phyloP scores from a whole-genome alignment of 35 echinoderm and acorn worm genomes.

The Heliocidaris erythrogramma region DNA sequence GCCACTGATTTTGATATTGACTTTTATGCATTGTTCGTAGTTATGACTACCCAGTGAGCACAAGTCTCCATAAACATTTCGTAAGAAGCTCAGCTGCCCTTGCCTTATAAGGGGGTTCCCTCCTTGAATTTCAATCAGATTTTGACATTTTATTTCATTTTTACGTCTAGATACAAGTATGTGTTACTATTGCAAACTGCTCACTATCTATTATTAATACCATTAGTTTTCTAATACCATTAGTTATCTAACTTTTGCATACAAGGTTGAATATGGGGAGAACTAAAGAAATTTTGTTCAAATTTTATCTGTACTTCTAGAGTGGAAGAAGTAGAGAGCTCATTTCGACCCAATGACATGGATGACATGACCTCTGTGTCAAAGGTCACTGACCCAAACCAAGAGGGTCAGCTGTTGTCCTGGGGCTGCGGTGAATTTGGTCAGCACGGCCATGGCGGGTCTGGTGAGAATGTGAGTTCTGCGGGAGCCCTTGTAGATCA shows the following conservation, averaged over 20 bases:
- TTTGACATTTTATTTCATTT: no score
- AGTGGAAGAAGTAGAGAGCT: background rate
- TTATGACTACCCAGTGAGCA: no score
- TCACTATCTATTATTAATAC: no score
- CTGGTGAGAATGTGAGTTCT: constrained; percentile 52
- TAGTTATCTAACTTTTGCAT: no score
- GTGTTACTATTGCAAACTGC: no score
- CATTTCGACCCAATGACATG: background rate
- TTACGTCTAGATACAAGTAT: no score
- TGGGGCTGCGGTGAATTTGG: constrained; percentile 97
- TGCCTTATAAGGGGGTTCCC: no score
- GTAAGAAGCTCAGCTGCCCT: no score
- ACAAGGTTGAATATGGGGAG: background rate
- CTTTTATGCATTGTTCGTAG: no score
- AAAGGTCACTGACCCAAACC: background rate
- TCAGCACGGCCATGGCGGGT: constrained; percentile 83
- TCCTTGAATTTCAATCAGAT: no score
- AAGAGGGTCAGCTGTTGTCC: constrained; percentile 53
- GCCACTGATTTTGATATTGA: background rate
- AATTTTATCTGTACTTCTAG: background rate
- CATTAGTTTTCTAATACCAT: no score
- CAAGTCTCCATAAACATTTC: no score
- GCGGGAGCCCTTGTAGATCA: constrained; percentile 14
- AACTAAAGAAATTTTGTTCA: background rate
- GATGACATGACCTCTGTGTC: constrained; percentile 21